phyloP scores from a whole-genome alignment of 2,888 invertebrate species.

The Allygus modestus region DNA sequence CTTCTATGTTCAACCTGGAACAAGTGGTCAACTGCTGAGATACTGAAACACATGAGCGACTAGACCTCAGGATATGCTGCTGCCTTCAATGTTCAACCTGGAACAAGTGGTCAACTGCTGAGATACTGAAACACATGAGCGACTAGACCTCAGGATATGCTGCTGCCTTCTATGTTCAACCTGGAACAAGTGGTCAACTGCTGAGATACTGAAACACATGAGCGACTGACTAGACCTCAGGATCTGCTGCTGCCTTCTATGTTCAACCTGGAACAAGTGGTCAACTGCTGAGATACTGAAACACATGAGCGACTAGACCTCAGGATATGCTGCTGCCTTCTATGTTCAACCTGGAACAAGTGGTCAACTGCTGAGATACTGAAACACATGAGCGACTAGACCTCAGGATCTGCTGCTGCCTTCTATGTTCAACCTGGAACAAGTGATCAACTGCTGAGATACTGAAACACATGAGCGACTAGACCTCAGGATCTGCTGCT shows the following conservation, averaged over 20 bases:
- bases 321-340: constrained; percentile 73
- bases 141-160: constrained; percentile 72
- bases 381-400: constrained; percentile 62
- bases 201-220: neutral
- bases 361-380: neutral
- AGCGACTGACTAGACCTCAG: constrained; percentile 70
- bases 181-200: constrained; percentile 68
- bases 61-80: constrained; percentile 73
- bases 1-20: constrained; percentile 73
- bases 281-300: neutral
- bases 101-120: constrained; percentile 29
- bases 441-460: constrained; percentile 6
- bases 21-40: constrained; percentile 8
- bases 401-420: constrained; percentile 73
- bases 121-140: neutral
- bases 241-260: constrained; percentile 73
- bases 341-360: constrained; percentile 72
- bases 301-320: constrained; percentile 68
- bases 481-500: constrained; percentile 73
- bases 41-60: neutral
- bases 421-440: constrained; percentile 73
- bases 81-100: constrained; percentile 74
- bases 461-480: neutral
- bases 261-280: constrained; percentile 72
- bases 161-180: constrained; percentile 73